phyloP scores from a whole-genome alignment of 2,113 vertebrate species.

The Dromiciops gliroides region DNA sequence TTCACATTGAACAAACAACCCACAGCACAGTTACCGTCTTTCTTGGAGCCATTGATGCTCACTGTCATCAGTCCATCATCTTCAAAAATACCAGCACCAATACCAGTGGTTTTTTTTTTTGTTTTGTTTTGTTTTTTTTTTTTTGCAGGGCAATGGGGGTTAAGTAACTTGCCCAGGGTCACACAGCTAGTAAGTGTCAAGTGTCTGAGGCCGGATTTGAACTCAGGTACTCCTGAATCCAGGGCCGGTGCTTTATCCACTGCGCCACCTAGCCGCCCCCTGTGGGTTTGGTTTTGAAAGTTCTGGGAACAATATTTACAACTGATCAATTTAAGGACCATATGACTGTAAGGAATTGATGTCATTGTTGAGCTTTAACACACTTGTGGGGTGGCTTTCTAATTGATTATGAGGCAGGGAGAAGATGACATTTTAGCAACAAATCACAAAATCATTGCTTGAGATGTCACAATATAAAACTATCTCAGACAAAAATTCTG shows the following conservation, averaged over 20 bases:
- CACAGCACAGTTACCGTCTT: not conserved
- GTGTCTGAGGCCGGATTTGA: too few relatives aligned
- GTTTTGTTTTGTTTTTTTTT: too few relatives aligned
- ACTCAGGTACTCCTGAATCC: too few relatives aligned
- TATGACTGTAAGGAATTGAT: not conserved
- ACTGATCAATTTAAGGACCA: not conserved
- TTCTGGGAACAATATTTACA: rapidly evolving
- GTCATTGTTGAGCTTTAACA: not conserved
- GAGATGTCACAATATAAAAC: not conserved
- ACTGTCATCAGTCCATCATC: rapidly evolving
- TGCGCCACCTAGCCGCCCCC: too few relatives aligned
- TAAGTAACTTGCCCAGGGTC: too few relatives aligned
- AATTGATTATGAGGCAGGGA: not conserved
- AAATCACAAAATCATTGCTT: rapidly evolving
- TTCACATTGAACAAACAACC: not conserved
- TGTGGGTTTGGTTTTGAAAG: not conserved
- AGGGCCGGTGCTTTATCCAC: too few relatives aligned
- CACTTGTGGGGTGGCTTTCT: not conserved
- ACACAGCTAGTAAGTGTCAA: too few relatives aligned
- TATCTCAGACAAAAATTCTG: not conserved
- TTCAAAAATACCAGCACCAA: rapidly evolving
- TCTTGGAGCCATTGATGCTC: not conserved
- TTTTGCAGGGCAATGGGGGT: too few relatives aligned
- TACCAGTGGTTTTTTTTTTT: too few relatives aligned
- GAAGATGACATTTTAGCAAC: too few relatives aligned